Evolutionary conservation across 1,140 invertebrate genomes (phyloP).

Genomic region (Ostrea denselamellosa): DNA sequence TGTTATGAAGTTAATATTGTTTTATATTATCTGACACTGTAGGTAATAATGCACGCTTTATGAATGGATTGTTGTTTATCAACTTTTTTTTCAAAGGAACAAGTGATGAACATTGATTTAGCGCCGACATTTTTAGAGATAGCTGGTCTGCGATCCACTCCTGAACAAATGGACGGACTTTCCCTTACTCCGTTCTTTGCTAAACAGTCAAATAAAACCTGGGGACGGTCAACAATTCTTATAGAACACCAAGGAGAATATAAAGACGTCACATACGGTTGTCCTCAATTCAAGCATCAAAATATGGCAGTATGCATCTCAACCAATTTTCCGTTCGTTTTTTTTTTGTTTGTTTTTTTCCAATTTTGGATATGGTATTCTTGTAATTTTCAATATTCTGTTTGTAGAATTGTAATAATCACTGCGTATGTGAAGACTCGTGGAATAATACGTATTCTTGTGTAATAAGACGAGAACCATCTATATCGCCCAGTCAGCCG

Average conservation of each 20-base stretch:
- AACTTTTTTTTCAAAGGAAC: slow-evolving; percentile 76
- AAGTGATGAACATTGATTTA: slow-evolving; percentile 88
- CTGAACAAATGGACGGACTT: slow-evolving; percentile 84
- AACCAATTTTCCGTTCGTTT: too few species aligned
- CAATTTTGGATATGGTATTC: not conserved
- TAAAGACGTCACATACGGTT: slow-evolving; percentile 75
- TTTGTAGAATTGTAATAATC: slow-evolving; percentile 63
- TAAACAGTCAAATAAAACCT: slow-evolving; percentile 43
- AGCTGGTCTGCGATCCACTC: slow-evolving; percentile 76
- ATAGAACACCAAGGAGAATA: slow-evolving; percentile 90
- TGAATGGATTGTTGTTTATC: too few species aligned
- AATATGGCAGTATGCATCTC: slow-evolving; percentile 70
- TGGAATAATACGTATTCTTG: slow-evolving; percentile 91
- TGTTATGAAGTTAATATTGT: too few species aligned
- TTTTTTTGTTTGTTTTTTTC: too few species aligned
- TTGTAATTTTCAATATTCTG: not conserved
- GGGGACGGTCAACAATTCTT: slow-evolving; percentile 79
- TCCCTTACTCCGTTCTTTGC: slow-evolving; percentile 80
- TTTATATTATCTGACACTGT: too few species aligned
- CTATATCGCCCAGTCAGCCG: slow-evolving; percentile 81
- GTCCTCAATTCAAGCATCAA: slow-evolving; percentile 71
- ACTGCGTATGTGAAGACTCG: slow-evolving; percentile 73
- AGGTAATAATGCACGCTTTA: too few species aligned
- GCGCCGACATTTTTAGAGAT: slow-evolving; percentile 89
- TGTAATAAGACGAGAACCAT: slow-evolving; percentile 72